Percentiles rank a stretch among this genome's conserved stretches.
Conservation (phyloP, 30 jellyfish, hydroid and myxozoan species). For the Clytia hemisphaerica region DNA sequence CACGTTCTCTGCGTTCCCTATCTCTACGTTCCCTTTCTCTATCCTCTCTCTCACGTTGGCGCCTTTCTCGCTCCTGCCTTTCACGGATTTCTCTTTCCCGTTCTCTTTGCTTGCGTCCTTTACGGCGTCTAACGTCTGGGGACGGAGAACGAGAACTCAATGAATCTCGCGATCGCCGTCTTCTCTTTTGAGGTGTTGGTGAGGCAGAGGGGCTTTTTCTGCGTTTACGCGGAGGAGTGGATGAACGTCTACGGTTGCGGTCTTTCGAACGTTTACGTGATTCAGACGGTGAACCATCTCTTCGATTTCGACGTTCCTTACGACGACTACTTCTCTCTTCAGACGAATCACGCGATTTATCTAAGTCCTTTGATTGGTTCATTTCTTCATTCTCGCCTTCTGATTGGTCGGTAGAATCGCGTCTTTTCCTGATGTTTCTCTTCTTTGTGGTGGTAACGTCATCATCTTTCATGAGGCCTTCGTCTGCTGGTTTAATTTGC, state of each 20-base stretch:
- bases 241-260: neutral
- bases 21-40: slow-evolving; percentile 15
- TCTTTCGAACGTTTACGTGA: neutral
- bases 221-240: neutral
- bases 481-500: slow-evolving; percentile 24
- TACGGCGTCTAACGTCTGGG: slow-evolving; percentile 3
- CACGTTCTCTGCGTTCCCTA: slow-evolving; percentile 2
- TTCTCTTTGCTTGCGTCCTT: slow-evolving; percentile 1
- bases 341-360: too few relatives aligned
- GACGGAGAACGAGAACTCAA: slow-evolving; percentile 10
- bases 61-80: slow-evolving; percentile 11
- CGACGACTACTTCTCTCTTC: too few relatives aligned
- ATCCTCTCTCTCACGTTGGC: slow-evolving; percentile 11
- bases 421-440: too few relatives aligned
- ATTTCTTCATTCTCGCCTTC: too few relatives aligned
- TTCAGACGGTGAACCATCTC: slow-evolving; percentile 5
- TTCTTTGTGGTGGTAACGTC: too few relatives aligned
- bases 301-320: too few relatives aligned
- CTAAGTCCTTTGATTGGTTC: too few relatives aligned
- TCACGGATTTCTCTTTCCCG: slow-evolving; percentile 9
- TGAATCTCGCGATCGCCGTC: slow-evolving; percentile 25
- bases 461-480: slow-evolving; percentile 20
- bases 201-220: slow-evolving; percentile 16
- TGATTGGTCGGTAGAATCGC: too few relatives aligned
- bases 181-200: neutral